Conservation (phyloP, 2,113 vertebrate species). For the Odobenus rosmarus region DNA sequence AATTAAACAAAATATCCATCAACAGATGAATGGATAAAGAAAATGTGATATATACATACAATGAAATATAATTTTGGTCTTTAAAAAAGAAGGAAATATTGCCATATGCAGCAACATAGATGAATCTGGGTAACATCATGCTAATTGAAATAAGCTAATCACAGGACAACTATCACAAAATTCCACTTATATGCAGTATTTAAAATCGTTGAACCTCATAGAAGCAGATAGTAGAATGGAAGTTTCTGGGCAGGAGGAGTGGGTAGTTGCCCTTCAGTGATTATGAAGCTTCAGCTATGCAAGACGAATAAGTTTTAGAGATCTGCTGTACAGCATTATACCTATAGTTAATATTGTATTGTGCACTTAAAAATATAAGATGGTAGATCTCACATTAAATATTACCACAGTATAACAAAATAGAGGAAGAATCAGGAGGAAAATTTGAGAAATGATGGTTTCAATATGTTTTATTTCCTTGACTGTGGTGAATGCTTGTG, state of each 20-base stretch:
- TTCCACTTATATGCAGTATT: neutral
- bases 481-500: neutral
- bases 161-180: neutral
- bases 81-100: neutral
- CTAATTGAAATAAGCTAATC: neutral
- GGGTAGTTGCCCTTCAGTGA: neutral
- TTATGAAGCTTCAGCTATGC: neutral
- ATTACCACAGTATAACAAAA: neutral
- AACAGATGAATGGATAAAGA: neutral
- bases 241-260: neutral
- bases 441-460: neutral
- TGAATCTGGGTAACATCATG: neutral
- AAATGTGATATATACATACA: neutral
- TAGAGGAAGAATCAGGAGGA: neutral
- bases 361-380: neutral
- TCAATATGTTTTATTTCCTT: neutral
- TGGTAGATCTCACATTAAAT: neutral
- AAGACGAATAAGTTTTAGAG: neutral
- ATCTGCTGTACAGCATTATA: neutral
- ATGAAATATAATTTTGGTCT: neutral
- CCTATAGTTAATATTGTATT: neutral
- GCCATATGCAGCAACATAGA: neutral
- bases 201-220: neutral
- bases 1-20: neutral
- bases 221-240: neutral